Base-by-base conservation (phyloP, 2,113 vertebrate genomes). In the Coregonus clupeaformis region DNA sequence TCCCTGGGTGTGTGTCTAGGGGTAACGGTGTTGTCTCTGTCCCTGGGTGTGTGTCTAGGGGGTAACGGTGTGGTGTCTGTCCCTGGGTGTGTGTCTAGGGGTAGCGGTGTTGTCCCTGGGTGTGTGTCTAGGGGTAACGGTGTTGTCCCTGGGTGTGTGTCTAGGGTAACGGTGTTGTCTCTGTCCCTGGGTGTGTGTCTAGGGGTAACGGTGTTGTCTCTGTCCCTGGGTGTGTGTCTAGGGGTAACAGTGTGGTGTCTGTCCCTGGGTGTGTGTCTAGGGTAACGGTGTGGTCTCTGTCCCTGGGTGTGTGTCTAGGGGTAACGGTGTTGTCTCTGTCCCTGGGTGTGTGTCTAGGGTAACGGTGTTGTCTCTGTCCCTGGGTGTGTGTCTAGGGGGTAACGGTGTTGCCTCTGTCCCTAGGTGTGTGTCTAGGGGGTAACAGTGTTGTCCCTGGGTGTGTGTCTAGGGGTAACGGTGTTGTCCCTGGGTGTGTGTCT, bases 131-230 rank as follows among this genome's bases (percentile, higher is more conserved):
- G n/a, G n/a, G n/a, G n/a, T n/a, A n/a, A n/a, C n/a, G n/a, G n/a
- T n/a, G n/a, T n/a, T 82, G 52, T 49, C 1, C 11, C 63, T 59
- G 66, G 74, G 62, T 66, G 2, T 29, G 64, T 22, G 60, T 69
- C 59, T 59, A 97, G 96, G 47, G 95, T 32, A 32, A 6, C 32
- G 1, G 32, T 32, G 32, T 32, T 32, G 6, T 32, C 32, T 14
- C 47, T 82, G 52, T 49, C 1, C 11, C 63, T 59, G 66, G 74
- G 62, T 66, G 2, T 29, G 64, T 22, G 60, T 69, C 59, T 59
- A 97, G 96, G 47, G 95, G 95, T 9, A 97, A 97, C 77, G 1
- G 32, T 32, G 32, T 32, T 32, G 6, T 32, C 32, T 14, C 47
- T 82, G 52, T 49, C 1, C 11, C 63, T 59, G 66, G 74, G 62